Base-by-base conservation (phyloP, 2,113 vertebrate species). In the Neopipo cinnamomea region DNA sequence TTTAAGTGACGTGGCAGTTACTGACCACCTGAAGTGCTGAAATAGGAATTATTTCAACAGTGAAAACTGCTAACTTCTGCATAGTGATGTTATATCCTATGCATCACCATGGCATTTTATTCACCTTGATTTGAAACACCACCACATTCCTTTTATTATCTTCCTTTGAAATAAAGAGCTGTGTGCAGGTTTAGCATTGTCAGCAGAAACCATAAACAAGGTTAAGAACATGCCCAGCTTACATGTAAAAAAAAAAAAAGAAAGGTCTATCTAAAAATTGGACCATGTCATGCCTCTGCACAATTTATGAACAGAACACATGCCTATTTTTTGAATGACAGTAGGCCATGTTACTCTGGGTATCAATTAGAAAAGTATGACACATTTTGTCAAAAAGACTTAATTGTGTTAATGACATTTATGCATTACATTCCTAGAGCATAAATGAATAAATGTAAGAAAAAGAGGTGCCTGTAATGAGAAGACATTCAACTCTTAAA, bases 81-180 rank as follows among this genome's bases (percentile, higher is more conserved):
- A 97, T 77, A 85, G 77, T 59, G 71, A 96, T 96, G 97, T 93
- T 94, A 91, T 85, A 96, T 78, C 66, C 89, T 89, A 88, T 96
- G 93, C 63, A 97, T 97, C 96, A 95, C 44, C 3, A 5, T 93
- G 96, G 85, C 89, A 93, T 91, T 97, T 97, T 95, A 96, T 97
- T 97, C 96, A 96, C 94, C 95, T 95, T 95, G 88, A 97, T 97
- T 93, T 98, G 97, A 97, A 98, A 97, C 91, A 95, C 56, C 41
- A 67, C 61, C 46, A 82, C 20, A 61, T 95, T 97, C 85, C 93
- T 94, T 97, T 97, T 98, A 98, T 97, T 96, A 95, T 89, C 83
- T 93, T 78, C 71, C 78, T 85, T 94, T 92, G 96, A 97, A 95
- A 94, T 91, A 97, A 97, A 96, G 80, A 90, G 37, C 16, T 91